Conservation (phyloP, 2,888 invertebrate species). For the Pollenia griseotomentosa region DNA sequence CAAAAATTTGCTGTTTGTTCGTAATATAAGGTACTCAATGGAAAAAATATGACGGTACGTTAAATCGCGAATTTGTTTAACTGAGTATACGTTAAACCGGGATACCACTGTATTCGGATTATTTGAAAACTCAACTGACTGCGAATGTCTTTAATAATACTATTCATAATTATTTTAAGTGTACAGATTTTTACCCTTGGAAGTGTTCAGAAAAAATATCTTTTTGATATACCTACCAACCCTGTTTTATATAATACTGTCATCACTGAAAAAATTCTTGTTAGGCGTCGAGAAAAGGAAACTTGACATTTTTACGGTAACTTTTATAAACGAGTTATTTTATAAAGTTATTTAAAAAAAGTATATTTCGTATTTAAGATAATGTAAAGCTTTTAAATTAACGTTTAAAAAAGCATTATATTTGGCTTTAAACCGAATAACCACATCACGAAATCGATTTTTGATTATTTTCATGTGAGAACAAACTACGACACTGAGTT, state of each 20-base stretch:
- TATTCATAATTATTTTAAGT: too few relatives aligned
- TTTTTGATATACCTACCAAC: not conserved
- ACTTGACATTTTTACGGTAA: constrained; percentile 35
- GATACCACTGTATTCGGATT: too few relatives aligned
- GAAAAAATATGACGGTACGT: too few relatives aligned
- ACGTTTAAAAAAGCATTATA: not conserved
- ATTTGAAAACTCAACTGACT: too few relatives aligned
- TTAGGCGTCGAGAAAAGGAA: constrained; percentile 29
- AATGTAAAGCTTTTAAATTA: constrained; percentile 3
- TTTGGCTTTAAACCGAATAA: not conserved
- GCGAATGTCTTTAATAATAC: too few relatives aligned
- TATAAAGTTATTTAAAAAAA: constrained; percentile 1
- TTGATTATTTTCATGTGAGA: constrained; percentile 47
- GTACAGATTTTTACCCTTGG: not conserved
- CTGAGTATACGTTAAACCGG: too few relatives aligned
- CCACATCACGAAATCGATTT: constrained; percentile 58
- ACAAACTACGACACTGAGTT: not conserved
- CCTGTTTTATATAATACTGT: constrained; percentile 41
- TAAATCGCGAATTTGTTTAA: too few relatives aligned
- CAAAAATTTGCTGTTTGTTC: too few relatives aligned
- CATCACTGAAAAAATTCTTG: constrained; percentile 41
- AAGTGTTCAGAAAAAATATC: constrained; percentile 4
- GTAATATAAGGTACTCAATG: too few relatives aligned
- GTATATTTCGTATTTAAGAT: not conserved
- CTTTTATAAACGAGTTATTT: not conserved